A percentile compares a stretch with the other conserved stretches of the same genome.
Conservation (phyloP, 2,888 invertebrate genomes). For the Drosophila antonietae region DNA sequence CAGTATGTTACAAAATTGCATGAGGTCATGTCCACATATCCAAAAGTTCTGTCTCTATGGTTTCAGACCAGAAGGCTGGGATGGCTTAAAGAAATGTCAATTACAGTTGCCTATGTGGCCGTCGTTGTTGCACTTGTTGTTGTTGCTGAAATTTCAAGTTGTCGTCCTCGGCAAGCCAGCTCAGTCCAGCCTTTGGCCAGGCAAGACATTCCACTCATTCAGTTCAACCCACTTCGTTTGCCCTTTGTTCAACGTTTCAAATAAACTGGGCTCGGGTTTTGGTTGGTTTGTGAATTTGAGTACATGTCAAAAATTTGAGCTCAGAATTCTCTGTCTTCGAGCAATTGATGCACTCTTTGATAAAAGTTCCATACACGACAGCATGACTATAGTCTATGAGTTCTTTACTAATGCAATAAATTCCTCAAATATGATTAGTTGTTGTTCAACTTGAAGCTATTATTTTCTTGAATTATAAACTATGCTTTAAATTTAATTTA, state of each 20-base stretch:
- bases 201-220: slow-evolving; percentile 21
- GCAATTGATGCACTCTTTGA: slow-evolving; percentile 14
- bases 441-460: slow-evolving; percentile 30
- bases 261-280: slow-evolving; percentile 6
- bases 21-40: slow-evolving; percentile 35
- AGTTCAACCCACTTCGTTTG: slow-evolving; percentile 22
- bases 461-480: background rate
- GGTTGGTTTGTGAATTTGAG: slow-evolving; percentile 24
- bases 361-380: slow-evolving; percentile 47
- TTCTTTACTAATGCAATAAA: slow-evolving; percentile 35
- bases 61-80: slow-evolving; percentile 33
- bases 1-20: slow-evolving; percentile 55
- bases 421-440: slow-evolving; percentile 33
- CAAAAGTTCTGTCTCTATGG: slow-evolving; percentile 51
- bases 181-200: background rate
- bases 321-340: slow-evolving; percentile 18
- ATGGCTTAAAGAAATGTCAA: slow-evolving; percentile 73
- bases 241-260: slow-evolving; percentile 46
- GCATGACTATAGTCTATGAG: slow-evolving; percentile 34
- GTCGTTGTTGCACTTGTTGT: slow-evolving; percentile 26
- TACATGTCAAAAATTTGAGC: slow-evolving; percentile 45
- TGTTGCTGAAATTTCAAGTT: slow-evolving; percentile 65
- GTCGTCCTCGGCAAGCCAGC: slow-evolving; percentile 39
- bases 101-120: slow-evolving; percentile 75
- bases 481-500: background rate